These are phyloP conservation scores for Micrastur ruficollis DNA, from an alignment of 2,797 vertebrate genomes.

Conservation along the genomic window DNA sequence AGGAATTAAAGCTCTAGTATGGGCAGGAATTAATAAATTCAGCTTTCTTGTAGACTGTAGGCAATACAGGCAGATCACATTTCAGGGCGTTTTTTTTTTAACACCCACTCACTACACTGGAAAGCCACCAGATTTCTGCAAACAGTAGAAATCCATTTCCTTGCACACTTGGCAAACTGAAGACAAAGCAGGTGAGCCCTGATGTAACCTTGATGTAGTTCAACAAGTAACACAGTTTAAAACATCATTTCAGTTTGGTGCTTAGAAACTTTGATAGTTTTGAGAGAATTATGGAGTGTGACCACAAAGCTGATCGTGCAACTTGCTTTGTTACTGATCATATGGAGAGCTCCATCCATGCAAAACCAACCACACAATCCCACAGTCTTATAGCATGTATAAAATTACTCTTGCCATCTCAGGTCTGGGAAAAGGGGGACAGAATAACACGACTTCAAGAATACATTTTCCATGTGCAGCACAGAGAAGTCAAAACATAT, in stretches of 20 bases:
- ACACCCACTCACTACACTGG: background rate
- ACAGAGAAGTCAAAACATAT: background rate
- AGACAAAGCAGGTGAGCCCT: conserved; percentile 9
- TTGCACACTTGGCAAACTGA: background rate
- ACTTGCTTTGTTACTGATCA: background rate
- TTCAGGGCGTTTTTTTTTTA: background rate
- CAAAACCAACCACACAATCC: background rate
- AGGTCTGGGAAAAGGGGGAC: background rate
- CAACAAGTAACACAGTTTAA: background rate
- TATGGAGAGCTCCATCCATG: background rate
- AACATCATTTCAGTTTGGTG: background rate
- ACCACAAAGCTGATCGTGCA: background rate
- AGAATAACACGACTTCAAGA: background rate
- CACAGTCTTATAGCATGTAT: background rate
- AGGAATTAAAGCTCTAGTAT: background rate
- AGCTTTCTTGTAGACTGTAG: background rate
- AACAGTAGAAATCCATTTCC: background rate
- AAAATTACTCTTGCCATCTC: background rate
- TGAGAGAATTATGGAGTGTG: background rate
- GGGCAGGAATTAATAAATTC: background rate
- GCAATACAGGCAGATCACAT: background rate
- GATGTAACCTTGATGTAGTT: background rate
- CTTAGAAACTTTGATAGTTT: background rate
- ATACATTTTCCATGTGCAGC: background rate
- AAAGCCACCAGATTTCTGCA: background rate